Evolutionary conservation across 1,140 invertebrate genomes (phyloP), one percentile per base, ranked within the genome.

Genomic region (Bombus sibiricus): DNA sequence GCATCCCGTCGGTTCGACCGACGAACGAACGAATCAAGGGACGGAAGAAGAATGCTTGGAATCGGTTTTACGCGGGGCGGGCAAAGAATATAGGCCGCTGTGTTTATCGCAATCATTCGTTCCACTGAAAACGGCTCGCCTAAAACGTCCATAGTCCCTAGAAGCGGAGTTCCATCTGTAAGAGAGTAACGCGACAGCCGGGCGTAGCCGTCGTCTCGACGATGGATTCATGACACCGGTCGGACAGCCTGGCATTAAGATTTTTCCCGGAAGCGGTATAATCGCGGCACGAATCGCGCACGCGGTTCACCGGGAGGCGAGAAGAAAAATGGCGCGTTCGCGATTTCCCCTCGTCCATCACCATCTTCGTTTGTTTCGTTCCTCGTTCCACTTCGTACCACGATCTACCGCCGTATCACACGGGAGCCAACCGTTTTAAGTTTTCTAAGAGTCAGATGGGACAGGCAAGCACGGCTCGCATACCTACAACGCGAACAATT

Each of bases 401-500:
- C 47, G 47, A 53, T 53, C 47, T 53, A 69, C 39, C 39, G 78
- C 62, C 69, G 28, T 28, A 41, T 47, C 68, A 18, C 28, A 75
- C n/a, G 41, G 18, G 15, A 76, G 32, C 18, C 0, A n/a, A 43
- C 5, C 37, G 41, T 79, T 41, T 25, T n/a, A 15, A 25, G 32
- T 66, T 28, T 66, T 64, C 76, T 25, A 43, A 62, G 73, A 69
- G 68, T 71, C 68, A 37, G 47, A 64, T 68, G 25, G 34, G 53
- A 86, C 68, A 73, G 80, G 86, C 69, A 68, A 85, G 71, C 72
- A 41, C 53, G 15, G 64, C 64, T 80, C 88, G 89, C 92, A 92
- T 92, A 92, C 89, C 93, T 90, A 93, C 91, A 93, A 91, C 89
- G 86, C 78, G 89, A 89, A 94, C 93, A 95, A 95, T 95, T 95